Evolutionary conservation across 2,888 invertebrate species (phyloP).

Genomic region (Anthrax anthrax): DNA sequence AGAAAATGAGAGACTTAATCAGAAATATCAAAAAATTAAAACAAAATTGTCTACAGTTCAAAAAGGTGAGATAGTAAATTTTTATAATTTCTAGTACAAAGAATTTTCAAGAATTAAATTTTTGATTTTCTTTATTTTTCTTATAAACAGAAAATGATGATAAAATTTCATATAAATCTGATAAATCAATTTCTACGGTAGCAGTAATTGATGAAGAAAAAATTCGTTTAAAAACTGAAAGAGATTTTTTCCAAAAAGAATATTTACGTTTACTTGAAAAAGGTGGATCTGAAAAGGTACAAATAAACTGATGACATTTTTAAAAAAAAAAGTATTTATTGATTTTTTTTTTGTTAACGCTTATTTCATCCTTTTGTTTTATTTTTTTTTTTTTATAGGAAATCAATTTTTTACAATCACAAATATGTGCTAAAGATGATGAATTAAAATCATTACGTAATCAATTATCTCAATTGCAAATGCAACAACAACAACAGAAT

Average conservation of each 20-base stretch:
- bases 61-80: conserved; percentile 15
- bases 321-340: neutral
- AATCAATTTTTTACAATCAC: conserved; percentile 25
- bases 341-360: neutral
- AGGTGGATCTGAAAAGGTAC: conserved; percentile 22
- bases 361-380: neutral
- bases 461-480: conserved; percentile 13
- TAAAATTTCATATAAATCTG: conserved; percentile 5
- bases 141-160: conserved; percentile 2
- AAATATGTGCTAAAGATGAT: conserved; percentile 29
- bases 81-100: too few relatives aligned
- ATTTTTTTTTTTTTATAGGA: conserved; percentile 13
- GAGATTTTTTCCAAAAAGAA: conserved; percentile 33
- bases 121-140: neutral
- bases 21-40: conserved; percentile 38
- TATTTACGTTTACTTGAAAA: conserved; percentile 26
- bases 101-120: too few relatives aligned
- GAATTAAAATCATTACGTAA: conserved; percentile 23
- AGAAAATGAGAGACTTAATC: conserved; percentile 37
- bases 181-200: conserved; percentile 11
- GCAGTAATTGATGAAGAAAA: conserved; percentile 23
- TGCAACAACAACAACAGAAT: neutral
- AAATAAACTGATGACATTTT: too few relatives aligned
- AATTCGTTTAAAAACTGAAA: conserved; percentile 26
- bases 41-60: conserved; percentile 17